Conservation (phyloP, 2,113 vertebrate species). For the Ahaetulla prasina region DNA sequence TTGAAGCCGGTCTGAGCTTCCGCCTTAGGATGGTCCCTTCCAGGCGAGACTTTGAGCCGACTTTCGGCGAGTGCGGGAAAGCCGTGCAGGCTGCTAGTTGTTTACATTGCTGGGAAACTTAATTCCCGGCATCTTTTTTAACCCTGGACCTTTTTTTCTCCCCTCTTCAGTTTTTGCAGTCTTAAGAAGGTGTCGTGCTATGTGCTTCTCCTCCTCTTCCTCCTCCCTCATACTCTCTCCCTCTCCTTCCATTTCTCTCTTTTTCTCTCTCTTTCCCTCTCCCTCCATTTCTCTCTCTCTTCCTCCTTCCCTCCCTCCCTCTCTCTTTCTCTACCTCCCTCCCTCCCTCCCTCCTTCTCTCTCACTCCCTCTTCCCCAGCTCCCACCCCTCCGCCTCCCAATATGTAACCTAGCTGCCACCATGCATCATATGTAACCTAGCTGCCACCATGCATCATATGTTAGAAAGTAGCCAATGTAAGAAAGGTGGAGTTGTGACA, state of each 20-base stretch:
- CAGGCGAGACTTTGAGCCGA: background rate
- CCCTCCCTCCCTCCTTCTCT: rapidly evolving
- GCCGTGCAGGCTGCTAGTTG: background rate
- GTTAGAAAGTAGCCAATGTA: background rate
- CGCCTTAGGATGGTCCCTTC: background rate
- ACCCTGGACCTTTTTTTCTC: background rate
- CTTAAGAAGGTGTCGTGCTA: background rate
- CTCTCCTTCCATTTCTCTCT: too few relatives aligned
- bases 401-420: background rate
- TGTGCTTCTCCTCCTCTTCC: background rate
- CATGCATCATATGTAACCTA: background rate
- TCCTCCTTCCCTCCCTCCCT: rapidly evolving
- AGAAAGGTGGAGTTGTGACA: background rate
- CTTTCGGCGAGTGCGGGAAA: background rate
- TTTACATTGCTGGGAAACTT: background rate
- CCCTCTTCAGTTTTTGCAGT: background rate
- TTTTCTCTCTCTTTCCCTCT: background rate
- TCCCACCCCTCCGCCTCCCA: background rate
- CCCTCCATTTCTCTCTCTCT: too few relatives aligned
- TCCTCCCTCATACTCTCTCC: rapidly evolving
- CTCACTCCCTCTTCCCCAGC: background rate
- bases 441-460: background rate
- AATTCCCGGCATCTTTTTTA: background rate
- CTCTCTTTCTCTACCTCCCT: too few relatives aligned
- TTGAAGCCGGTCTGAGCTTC: background rate